Percentiles rank a stretch among this genome's conserved stretches.
Evolutionary conservation across 92 coral and sea anemone species (phyloP).

Genomic region (Metridium senile): DNA sequence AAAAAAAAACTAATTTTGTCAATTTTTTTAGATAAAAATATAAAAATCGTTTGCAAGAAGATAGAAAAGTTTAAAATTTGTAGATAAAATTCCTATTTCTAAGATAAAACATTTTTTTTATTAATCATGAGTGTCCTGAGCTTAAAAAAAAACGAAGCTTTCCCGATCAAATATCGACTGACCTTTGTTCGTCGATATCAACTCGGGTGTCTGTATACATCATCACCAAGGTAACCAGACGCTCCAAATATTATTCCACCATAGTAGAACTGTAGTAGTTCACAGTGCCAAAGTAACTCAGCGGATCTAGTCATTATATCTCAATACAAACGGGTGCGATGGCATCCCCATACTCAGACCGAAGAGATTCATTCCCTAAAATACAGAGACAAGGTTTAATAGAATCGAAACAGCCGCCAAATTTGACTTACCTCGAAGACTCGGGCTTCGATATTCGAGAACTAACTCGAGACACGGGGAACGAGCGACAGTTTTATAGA

Average conservation of each 20-base stretch:
- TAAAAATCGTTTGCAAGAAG: too few species aligned
- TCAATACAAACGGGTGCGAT: slow-evolving; percentile 46
- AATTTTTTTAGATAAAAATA: too few species aligned
- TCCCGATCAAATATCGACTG: slow-evolving; percentile 33
- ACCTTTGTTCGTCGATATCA: slow-evolving; percentile 17
- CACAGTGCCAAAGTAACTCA: slow-evolving; percentile 7
- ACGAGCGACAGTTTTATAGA: slow-evolving; percentile 78
- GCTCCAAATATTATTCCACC: slow-evolving; percentile 85
- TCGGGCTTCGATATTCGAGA: slow-evolving; percentile 85
- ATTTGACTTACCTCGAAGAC: slow-evolving; percentile 71
- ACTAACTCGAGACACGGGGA: slow-evolving; percentile 74
- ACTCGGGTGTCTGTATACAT: slow-evolving; percentile 5
- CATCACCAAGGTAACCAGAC: slow-evolving; percentile 70
- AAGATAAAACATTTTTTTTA: too few species aligned
- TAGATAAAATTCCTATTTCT: too few species aligned
- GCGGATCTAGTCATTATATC: background rate
- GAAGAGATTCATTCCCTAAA: slow-evolving; percentile 72
- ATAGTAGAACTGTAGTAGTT: slow-evolving; percentile 50
- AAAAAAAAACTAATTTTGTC: too few species aligned
- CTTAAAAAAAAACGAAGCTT: background rate
- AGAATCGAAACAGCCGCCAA: slow-evolving; percentile 61
- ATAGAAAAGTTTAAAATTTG: too few species aligned
- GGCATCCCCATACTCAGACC: slow-evolving; percentile 79
- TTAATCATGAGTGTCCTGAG: too few species aligned
- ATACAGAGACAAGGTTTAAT: slow-evolving; percentile 71